Conservation (phyloP, 2,888 invertebrate genomes). For the Plusia festucae region DNA sequence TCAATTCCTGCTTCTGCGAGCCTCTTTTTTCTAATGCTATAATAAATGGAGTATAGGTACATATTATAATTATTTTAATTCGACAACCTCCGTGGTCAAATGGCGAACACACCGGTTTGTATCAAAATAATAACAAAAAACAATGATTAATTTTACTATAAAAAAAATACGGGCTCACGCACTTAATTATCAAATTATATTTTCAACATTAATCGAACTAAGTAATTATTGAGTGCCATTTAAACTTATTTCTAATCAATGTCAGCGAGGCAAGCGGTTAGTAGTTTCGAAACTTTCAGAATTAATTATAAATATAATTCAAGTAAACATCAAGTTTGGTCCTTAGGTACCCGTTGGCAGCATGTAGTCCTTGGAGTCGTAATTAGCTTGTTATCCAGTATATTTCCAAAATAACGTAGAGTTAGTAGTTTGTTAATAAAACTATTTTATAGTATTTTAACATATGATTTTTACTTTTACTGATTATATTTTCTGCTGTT, state of each 20-base stretch:
- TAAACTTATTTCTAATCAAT: slow-evolving; percentile 22
- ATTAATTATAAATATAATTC: slow-evolving; percentile 22
- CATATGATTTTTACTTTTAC: no score
- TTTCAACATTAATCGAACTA: slow-evolving; percentile 2
- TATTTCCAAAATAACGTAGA: neutral
- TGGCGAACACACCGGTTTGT: no score
- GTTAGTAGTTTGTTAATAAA: neutral
- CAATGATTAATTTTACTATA: no score
- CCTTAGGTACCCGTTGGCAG: neutral
- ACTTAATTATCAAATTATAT: neutral
- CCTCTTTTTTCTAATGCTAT: no score
- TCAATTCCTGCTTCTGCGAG: no score
- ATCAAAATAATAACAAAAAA: no score
- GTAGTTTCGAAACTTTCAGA: slow-evolving; percentile 8
- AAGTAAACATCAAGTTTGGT: slow-evolving; percentile 12
- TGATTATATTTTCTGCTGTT: no score
- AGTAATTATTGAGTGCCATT: slow-evolving; percentile 10
- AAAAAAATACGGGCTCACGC: neutral
- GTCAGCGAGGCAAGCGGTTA: slow-evolving; percentile 8
- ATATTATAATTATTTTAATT: no score
- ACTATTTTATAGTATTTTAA: no score
- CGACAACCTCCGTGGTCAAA: no score
- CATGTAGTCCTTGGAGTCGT: slow-evolving; percentile 5
- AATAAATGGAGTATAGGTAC: no score
- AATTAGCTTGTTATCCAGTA: slow-evolving; percentile 12